A percentile compares a stretch with the other conserved stretches of the same genome.
Evolutionary conservation across 1,140 invertebrate species (phyloP).

Genomic region (Lerema accius): DNA sequence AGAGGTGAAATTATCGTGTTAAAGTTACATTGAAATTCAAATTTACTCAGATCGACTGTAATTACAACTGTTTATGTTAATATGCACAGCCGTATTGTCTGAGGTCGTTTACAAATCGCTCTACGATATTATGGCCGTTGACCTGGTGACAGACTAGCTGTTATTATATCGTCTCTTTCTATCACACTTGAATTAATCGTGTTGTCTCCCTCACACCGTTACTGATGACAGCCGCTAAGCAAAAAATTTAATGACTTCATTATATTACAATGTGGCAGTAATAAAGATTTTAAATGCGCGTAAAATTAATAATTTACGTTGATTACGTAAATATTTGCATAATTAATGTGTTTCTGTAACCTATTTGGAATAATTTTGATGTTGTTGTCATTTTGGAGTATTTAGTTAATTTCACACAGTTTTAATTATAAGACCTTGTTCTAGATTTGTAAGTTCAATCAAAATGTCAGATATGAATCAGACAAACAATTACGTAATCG

Average conservation of each 20-base stretch:
- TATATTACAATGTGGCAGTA: background rate
- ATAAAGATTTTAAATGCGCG: background rate
- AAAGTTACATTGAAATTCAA: no score
- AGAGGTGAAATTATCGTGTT: no score
- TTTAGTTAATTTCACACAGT: no score
- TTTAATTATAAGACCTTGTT: no score
- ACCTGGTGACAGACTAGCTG: slow-evolving; percentile 7
- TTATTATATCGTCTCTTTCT: slow-evolving; percentile 2
- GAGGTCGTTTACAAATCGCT: slow-evolving; percentile 1
- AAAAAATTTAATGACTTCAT: background rate
- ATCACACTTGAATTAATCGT: background rate
- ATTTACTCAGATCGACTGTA: no score
- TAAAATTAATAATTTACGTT: no score
- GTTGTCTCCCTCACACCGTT: background rate
- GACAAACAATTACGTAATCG: no score
- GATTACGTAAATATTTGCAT: no score
- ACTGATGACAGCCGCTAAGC: background rate
- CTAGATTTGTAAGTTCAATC: no score
- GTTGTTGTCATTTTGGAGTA: no score
- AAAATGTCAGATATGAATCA: no score
- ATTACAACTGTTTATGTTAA: background rate
- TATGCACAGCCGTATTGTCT: slow-evolving; percentile 1
- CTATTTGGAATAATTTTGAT: no score
- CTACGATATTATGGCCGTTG: slow-evolving; percentile 6
- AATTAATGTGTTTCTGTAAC: background rate